phyloP scores from a whole-genome alignment of 2,113 vertebrate genomes.

The Phylloscopus whistleri region DNA sequence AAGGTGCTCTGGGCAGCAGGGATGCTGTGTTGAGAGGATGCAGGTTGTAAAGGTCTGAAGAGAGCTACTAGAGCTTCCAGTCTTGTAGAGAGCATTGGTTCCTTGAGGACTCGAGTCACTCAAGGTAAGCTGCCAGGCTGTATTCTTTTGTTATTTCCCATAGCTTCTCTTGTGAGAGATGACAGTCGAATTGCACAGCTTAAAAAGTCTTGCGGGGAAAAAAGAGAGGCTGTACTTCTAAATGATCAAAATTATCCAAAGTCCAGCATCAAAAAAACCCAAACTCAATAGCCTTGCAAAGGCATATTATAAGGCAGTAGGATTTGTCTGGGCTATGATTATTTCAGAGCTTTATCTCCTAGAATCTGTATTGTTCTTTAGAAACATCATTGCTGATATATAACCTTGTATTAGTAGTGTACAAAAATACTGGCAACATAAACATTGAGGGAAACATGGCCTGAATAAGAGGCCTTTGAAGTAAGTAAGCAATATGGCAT shows the following conservation, averaged over 20 bases:
- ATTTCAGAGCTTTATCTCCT: neutral
- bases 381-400: neutral
- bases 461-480: neutral
- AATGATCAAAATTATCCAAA: neutral
- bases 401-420: neutral
- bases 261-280: neutral
- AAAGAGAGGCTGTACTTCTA: neutral
- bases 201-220: neutral
- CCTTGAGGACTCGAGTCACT: neutral
- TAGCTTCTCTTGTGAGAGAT: neutral
- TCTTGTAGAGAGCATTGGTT: neutral
- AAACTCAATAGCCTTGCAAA: neutral
- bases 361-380: neutral
- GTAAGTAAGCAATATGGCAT: neutral
- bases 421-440: neutral
- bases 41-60: fast-evolving
- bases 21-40: neutral
- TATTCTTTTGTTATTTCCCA: neutral
- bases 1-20: neutral
- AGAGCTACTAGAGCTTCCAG: neutral
- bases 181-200: neutral
- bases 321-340: neutral
- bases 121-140: neutral
- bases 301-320: neutral
- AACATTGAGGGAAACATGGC: neutral